Base-by-base conservation (phyloP, 2,113 vertebrate species). In the Abramis brama region DNA sequence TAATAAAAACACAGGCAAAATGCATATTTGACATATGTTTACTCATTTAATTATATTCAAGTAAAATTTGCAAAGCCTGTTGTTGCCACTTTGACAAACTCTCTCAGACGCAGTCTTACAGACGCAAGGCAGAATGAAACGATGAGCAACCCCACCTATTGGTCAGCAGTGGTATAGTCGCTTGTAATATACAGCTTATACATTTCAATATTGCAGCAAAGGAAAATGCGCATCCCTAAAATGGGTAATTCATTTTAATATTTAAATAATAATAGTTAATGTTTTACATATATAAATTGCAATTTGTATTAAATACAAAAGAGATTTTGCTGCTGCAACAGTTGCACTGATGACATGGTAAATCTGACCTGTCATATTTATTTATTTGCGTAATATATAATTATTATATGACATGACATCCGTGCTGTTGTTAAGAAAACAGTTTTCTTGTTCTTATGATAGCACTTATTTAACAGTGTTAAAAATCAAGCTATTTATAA, bases 91-190 rank as follows among this genome's bases (percentile, higher is more conserved):
- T 9, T 75, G n/a, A 13, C 70, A 73, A 74, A 27, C 23, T 73
- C 30, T 45, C 1, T 64, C 4, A 68, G 43, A 75, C 11, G 7
- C 39, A 7, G 39, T 36, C 2, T 33, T 33, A 33, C 39, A 39
- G 1, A 10, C 8, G 1, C 71, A 50, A 39, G 21, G 21, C n/a
- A 55, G 27, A 36, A 33, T 27, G 15, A 6, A 86, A 60, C 11
- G 15, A 25, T 73, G 82, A 25, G 60, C 74, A 83, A 25, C 83
- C 19, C 89, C 87, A 79, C 79, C 87, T 90, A 80, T 87, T 83
- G 89, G 82, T 59, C 79, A 50, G 80, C 2, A 13, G 39, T 30
- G 25, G 50, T 33, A 77, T 17, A 55, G 21, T 21, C 3, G 8
- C n/a, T 30, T 71, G 10, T 55, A 2, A 9, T 52, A 43, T 9